Percentiles rank a stretch among this genome's conserved stretches.
Evolutionary conservation across 2,797 vertebrate species (phyloP).

Genomic region (Pseudochaenichthys georgianus): DNA sequence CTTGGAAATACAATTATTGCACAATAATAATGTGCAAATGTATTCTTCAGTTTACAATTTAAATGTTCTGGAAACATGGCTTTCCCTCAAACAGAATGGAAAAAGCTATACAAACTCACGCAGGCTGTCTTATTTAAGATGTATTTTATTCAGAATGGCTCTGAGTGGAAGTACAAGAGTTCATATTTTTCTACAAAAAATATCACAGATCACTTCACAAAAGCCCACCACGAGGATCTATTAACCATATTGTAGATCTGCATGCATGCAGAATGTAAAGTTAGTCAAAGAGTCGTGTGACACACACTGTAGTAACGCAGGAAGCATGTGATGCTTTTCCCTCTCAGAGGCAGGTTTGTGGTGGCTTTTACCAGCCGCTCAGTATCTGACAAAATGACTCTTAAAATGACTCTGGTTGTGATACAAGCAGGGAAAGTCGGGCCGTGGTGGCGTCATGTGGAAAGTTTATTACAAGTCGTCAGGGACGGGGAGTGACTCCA

Average conservation of each 20-base stretch:
- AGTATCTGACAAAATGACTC: slow-evolving; percentile 24
- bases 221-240: slow-evolving; percentile 52
- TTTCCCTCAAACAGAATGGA: background rate
- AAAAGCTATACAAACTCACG: slow-evolving; percentile 8
- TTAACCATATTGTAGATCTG: slow-evolving; percentile 33
- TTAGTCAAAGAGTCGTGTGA: slow-evolving; percentile 10
- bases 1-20: background rate
- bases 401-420: slow-evolving; percentile 5
- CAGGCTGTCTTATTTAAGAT: slow-evolving; percentile 42
- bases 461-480: slow-evolving; percentile 76
- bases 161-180: slow-evolving; percentile 57
- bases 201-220: slow-evolving; percentile 54
- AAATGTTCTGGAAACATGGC: background rate
- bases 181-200: slow-evolving; percentile 57
- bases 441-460: slow-evolving; percentile 4
- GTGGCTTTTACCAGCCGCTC: slow-evolving; percentile 29
- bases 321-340: slow-evolving; percentile 10
- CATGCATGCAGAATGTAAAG: slow-evolving; percentile 37
- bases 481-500: slow-evolving; percentile 87
- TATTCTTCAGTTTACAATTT: background rate
- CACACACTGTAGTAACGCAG: slow-evolving; percentile 14
- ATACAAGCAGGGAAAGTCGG: slow-evolving; percentile 7
- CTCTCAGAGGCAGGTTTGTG: slow-evolving; percentile 26
- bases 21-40: background rate
- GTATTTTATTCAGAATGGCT: slow-evolving; percentile 73